Base-by-base conservation (phyloP, 1,140 invertebrate genomes). In the Brachionus rubens region DNA sequence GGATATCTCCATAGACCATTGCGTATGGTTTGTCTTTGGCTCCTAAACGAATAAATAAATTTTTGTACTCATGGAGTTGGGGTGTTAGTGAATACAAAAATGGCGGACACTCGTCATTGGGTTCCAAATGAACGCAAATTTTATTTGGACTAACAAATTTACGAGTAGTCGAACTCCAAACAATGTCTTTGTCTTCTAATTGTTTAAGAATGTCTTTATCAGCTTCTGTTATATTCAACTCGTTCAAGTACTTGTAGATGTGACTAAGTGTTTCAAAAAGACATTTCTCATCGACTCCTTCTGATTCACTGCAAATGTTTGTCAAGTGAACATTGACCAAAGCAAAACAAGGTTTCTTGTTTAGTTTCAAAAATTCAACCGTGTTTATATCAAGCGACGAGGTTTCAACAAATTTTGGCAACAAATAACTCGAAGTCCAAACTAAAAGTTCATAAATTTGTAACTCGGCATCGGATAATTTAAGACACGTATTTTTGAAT, bases 161-260 rank as follows among this genome's bases (percentile, higher is more conserved):
- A 7, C 59, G 19, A 10, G 52, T 59, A 7, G 21, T 65, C 0
- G 12, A 28, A 16, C 48, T 54, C 33, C 48, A 75, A 24, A 75
- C 46, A 12, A 41, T 56, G 21, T 75, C 72, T 14, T 54, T 54
- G 30, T 75, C 72, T 26, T 56, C 72, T 16, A 75, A 30, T 46
- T 75, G 48, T 16, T 41, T 56, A 10, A 40, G n/a, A n/a, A 75
- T 56, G 48, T 75, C 72, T n/a, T 54, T 75, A 9, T 54, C 43
- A 26, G 21, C 43, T 21, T 75, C 72, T 19, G 33, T 54, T 54
- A 47, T 24, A 14, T 47, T 75, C 30, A 54, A 26, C 21, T 75
- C 33, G n/a, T 75, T 30, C 16, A 75, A 75, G 26, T 56, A 75
- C n/a, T 43, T 19, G 30, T 75, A 75, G 5, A 75, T 40, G 21